phyloP scores from a whole-genome alignment of 2,113 vertebrate species.

The Cettia cetti region DNA sequence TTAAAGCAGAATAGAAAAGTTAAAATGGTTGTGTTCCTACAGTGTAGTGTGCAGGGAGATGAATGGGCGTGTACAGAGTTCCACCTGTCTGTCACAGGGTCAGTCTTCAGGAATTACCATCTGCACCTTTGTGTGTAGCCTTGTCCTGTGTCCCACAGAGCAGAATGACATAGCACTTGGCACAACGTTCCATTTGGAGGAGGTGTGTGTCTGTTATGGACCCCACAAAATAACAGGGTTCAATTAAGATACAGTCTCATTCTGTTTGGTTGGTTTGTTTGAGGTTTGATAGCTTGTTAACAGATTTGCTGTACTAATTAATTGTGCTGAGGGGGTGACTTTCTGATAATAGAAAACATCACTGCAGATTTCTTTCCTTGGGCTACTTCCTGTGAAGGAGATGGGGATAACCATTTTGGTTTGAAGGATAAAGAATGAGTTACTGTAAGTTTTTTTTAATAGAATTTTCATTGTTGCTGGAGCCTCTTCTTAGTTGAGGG shows the following conservation, averaged over 20 bases:
- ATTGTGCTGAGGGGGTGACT: neutral
- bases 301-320: neutral
- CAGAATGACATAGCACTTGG: neutral
- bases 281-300: neutral
- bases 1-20: neutral
- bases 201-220: neutral
- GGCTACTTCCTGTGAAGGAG: neutral
- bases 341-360: neutral
- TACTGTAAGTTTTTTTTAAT: neutral
- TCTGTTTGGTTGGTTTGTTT: neutral
- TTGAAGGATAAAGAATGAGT: neutral
- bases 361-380: neutral
- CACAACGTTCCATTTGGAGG: fast-evolving
- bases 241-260: neutral
- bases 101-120: neutral
- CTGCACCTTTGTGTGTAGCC: neutral
- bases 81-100: fast-evolving
- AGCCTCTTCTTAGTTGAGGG: neutral
- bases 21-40: neutral
- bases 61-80: neutral
- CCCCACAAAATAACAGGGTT: neutral
- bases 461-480: neutral
- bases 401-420: neutral
- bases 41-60: neutral
- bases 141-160: neutral